phyloP scores from a whole-genome alignment of 2,113 vertebrate species.

The Myotis lucifugus region DNA sequence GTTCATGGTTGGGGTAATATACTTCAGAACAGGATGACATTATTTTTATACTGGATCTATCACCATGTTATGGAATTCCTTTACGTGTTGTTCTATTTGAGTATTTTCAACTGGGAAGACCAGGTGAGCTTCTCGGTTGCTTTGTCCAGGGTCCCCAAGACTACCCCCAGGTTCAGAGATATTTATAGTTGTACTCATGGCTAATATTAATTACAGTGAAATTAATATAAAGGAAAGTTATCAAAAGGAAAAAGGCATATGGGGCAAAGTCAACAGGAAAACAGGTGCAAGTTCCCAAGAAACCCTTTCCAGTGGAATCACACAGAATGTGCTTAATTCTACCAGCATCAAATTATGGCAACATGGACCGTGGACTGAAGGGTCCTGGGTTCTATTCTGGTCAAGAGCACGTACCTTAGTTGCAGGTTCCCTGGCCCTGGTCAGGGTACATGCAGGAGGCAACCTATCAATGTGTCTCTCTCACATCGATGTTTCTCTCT shows the following conservation, averaged over 20 bases:
- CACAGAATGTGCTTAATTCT: not conserved
- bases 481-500: no score
- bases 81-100: not conserved
- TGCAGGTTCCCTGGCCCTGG: no score
- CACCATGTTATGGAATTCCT: not conserved
- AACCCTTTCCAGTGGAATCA: not conserved
- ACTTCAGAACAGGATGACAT: not conserved
- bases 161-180: not conserved
- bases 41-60: not conserved
- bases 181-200: not conserved
- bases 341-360: not conserved
- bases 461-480: no score
- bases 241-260: not conserved
- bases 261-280: not conserved
- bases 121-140: not conserved
- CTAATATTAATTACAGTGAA: not conserved
- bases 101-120: not conserved
- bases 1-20: accelerated
- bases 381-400: no score
- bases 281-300: not conserved
- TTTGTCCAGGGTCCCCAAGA: not conserved
- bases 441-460: no score
- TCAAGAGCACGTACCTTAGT: no score
- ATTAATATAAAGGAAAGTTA: not conserved
- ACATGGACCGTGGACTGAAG: no score